Evolutionary conservation across 2,113 vertebrate species (phyloP), one percentile per base, ranked within the genome.

Genomic region (Agelaius tricolor): DNA sequence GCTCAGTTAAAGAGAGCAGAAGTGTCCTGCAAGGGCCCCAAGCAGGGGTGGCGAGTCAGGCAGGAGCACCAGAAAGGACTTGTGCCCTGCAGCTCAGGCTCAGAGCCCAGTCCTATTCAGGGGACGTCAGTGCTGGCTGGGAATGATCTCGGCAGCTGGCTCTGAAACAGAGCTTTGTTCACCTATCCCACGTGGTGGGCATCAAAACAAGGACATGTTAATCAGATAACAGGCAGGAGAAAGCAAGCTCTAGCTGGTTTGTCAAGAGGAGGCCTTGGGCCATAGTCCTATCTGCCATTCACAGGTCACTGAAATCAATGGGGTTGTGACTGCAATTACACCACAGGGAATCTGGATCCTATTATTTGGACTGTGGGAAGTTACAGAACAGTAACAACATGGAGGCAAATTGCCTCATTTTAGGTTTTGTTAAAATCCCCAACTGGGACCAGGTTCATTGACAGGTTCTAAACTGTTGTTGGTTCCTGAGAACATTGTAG

Each of bases 291-390:
- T 49, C 90, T 94, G 85, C 89, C 66, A 52, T 94, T 95, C 80
- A 89, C 95, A 96, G 83, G 91, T 96, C 94, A 93, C 73, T 93
- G 92, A 55, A 90, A 87, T 93, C 92, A 82, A 44, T 57, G 73
- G 76, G 84, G 49, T 31, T 87, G 73, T 92, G 94, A 27, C 65
- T 88, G 76, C 66, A 94, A 65, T 95, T 95, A 72, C n/a, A 71
- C 52, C 76, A 71, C 65, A 19, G 93, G 72, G 76, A 87, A 81
- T 68, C 67, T 68, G 68, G 28, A 72, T 92, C 31, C 19, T 89
- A 76, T 89, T 78, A 62, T 52, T 79, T 87, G 54, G 62, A 43
- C 83, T 90, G 73, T 73, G 80, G 54, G 86, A 95, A 87, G 80
- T 84, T 89, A 72, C 37, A 33, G 66, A 89, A 39, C 79, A 84